Evolutionary conservation across 2,113 vertebrate genomes (phyloP), one percentile per base, ranked within the genome.

Genomic region (Phyllostomus hastatus): DNA sequence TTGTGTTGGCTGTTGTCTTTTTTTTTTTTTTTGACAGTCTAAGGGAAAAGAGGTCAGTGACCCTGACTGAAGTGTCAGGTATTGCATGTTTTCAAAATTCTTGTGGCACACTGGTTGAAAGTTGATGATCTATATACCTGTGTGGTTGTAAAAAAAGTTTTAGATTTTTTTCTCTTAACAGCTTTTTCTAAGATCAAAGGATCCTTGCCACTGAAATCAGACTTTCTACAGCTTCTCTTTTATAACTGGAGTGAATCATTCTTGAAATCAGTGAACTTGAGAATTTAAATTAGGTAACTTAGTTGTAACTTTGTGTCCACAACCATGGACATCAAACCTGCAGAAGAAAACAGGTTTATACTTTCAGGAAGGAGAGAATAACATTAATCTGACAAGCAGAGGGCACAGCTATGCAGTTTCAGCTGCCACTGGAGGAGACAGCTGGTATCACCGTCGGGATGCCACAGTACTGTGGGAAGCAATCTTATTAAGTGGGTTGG

Each of bases 101-200:
- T n/a, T 12, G 31, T 17, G 5, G 75, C 75, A n/a, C 31, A n/a
- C 9, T 10, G 5, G 31, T 50, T 52, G 17, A 78, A 78, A 22
- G 33, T 52, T 17, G 10, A 33, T 78, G 9, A 78, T 78, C 46
- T n/a, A n/a, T 52, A 78, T 78, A 78, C 46, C 35, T 43, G 14
- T 2, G 31, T 14, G 69, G 1, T 69, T 93, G 17, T 84, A 81
- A 75, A 50, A 66, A n/a, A 82, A 35, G 48, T 59, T 86, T 76
- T 52, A 52, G 41, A 7, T 19, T 35, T n/a, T 76, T 54, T 1
- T 26, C 14, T 61, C 33, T 41, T 41, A 70, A 90, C 22, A 41
- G 14, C 17, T 70, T 94, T 95, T 93, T 64, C 28, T 50, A 85
- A 97, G 33, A 50, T 90, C 67, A 92, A 59, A 82, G n/a, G 50